Base-by-base conservation (phyloP, 2,888 invertebrate species). In the Lasioglossum oenotherae region DNA sequence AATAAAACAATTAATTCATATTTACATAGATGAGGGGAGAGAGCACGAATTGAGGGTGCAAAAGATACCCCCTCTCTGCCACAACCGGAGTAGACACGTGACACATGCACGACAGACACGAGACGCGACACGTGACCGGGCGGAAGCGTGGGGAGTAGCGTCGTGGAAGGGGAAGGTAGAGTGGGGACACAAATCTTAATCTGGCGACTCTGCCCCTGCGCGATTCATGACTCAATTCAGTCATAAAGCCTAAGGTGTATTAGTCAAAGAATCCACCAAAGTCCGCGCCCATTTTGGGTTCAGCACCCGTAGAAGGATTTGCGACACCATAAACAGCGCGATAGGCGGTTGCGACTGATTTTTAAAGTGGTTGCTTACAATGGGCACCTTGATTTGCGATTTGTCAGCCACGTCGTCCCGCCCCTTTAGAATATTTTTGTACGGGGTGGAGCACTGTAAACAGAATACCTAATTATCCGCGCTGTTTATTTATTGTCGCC, bases 271-370 rank as follows among this genome's bases (percentile, higher is more conserved):
- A 19, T 19, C 31, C 19, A 6, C 2, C 31, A 19, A 31, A 16
- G 19, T 64, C 64, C 31, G 64, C 31, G 8, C 64, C 64, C 31
- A 19, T 64, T 64, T 31, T 64, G 16, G 31, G 16, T 64, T 27
- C 60, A 16, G 12, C 27, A 57, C 4, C 57, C 53, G 4, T 57
- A 57, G 3, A 57, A 64, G 31, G 16, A 64, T 64, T 16, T 31
- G 64, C 64, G 31, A 31, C 19, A 19, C 31, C 19, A 31, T 64
- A 64, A 64, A 64, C 31, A 31, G 64, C 64, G 6, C 64, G 64
- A 31, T 64, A 31, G 64, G 64, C 31, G 64, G 31, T 64, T 19
- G 64, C 60, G 60, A 60, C 60, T 64, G 64, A 64, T 64, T 64
- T 64, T 64, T 64, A 31, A 64, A 31, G 31, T 31, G 31, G 19